These are phyloP conservation scores for Habroteleia sp. DNA, from an alignment of 2,888 invertebrate species.

Conservation along the genomic window DNA sequence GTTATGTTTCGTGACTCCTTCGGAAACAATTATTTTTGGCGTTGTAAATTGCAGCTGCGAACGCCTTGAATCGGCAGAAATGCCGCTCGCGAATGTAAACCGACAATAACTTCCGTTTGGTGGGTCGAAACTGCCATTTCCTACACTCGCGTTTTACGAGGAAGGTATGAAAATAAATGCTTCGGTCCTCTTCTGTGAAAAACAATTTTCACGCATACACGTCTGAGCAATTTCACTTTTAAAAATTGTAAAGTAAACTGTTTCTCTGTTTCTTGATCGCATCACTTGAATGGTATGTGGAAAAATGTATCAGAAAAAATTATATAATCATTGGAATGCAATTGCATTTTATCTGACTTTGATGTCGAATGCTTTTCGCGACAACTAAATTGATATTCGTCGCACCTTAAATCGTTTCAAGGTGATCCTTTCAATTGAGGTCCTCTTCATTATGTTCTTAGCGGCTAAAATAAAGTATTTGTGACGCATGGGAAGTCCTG, in stretches of 20 bases:
- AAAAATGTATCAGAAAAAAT: not conserved
- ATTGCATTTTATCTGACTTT: constrained; percentile 8
- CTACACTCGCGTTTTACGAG: constrained; percentile 69
- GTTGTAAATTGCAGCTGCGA: constrained; percentile 49
- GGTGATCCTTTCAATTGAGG: constrained; percentile 46
- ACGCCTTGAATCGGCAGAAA: constrained; percentile 47
- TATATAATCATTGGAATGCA: constrained; percentile 26
- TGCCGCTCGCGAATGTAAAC: constrained; percentile 58
- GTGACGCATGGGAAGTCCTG: constrained; percentile 51
- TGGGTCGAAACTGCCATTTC: constrained; percentile 53
- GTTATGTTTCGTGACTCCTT: constrained; percentile 23
- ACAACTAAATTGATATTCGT: constrained; percentile 22
- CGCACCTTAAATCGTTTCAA: constrained; percentile 39
- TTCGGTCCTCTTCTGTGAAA: constrained; percentile 32
- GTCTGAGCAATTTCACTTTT: constrained; percentile 25
- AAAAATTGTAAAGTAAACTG: constrained; percentile 17
- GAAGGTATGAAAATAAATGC: constrained; percentile 66
- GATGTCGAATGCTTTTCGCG: constrained; percentile 13
- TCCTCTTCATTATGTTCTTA: constrained; percentile 6
- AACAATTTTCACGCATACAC: constrained; percentile 33
- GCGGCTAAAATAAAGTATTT: not conserved
- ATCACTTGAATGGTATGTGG: not conserved
- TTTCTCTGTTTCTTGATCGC: not conserved
- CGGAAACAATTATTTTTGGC: constrained; percentile 53
- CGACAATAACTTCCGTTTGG: constrained; percentile 68